These are phyloP conservation scores for Triplophysa yarkandensis DNA, from an alignment of 2,797 vertebrate genomes.

Conservation along the genomic window DNA sequence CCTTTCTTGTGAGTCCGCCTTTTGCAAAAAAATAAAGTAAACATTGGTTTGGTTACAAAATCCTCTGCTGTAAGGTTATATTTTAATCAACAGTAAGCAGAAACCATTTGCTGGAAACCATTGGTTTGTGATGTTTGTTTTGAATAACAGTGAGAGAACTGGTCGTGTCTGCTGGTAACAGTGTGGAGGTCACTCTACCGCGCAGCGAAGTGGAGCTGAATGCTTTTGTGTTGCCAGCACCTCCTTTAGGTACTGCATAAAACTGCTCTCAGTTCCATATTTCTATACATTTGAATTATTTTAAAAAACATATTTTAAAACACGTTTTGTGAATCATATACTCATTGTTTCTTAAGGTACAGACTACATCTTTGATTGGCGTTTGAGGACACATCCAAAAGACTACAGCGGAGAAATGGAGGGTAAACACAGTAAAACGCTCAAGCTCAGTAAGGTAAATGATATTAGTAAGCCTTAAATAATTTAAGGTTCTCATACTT, in stretches of 20 bases:
- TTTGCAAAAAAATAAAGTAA: not conserved
- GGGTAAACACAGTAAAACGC: conserved; percentile 82
- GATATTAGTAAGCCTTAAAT: not conserved
- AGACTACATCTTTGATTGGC: conserved; percentile 89
- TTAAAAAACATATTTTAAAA: too few species aligned
- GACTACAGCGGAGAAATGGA: conserved; percentile 96
- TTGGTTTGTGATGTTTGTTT: conserved; percentile 43
- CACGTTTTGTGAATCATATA: not conserved
- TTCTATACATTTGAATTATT: too few species aligned
- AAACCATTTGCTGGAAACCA: not conserved
- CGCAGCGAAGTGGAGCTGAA: conserved; percentile 88
- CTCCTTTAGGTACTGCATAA: conserved; percentile 73
- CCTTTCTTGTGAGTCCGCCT: not conserved
- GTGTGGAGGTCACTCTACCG: conserved; percentile 90
- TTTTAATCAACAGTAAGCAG: not conserved
- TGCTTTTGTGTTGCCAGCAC: conserved; percentile 85
- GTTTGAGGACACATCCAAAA: conserved; percentile 89
- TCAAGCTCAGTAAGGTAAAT: conserved; percentile 91
- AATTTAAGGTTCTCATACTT: not conserved
- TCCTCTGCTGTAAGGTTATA: not conserved
- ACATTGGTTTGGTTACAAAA: not conserved
- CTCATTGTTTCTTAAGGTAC: conserved; percentile 74
- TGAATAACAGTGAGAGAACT: conserved; percentile 79
- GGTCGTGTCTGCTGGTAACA: conserved; percentile 93
- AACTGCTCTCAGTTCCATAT: not conserved